phyloP scores from a whole-genome alignment of 2,797 vertebrate species.

The Pipistrellus kuhlii region DNA sequence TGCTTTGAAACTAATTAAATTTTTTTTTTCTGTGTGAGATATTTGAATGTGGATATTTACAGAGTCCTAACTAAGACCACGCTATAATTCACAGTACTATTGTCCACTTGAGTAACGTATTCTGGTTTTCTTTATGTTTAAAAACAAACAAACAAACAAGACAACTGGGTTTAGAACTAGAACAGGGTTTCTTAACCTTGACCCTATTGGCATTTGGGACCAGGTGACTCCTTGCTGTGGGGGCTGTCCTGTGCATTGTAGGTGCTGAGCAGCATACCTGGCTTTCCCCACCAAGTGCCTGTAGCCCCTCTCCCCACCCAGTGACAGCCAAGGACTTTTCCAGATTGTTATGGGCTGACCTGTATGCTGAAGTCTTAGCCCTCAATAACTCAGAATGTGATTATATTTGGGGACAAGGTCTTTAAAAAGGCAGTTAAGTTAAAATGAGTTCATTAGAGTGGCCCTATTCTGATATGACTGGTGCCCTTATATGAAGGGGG shows the following conservation, averaged over 20 bases:
- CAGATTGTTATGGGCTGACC: not conserved
- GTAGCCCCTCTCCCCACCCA: not conserved
- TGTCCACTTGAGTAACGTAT: not conserved
- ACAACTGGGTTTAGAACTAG: constrained; percentile 2
- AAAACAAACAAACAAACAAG: not conserved
- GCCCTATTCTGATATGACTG: not conserved
- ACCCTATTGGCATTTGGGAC: not conserved
- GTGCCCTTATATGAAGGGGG: not conserved
- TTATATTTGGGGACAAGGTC: not conserved
- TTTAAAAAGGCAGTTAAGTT: not conserved
- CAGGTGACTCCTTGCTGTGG: not conserved
- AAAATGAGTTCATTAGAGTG: not conserved
- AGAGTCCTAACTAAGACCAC: not conserved
- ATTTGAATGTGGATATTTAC: not conserved
- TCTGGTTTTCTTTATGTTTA: constrained; percentile 15
- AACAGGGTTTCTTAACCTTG: not conserved
- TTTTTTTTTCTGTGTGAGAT: not conserved
- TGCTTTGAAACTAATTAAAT: not conserved
- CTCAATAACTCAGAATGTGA: not conserved
- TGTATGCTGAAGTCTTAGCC: not conserved
- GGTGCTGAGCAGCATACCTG: not conserved
- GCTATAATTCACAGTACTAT: not conserved
- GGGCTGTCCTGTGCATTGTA: not conserved
- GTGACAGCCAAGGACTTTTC: not conserved
- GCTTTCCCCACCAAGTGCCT: not conserved